These are phyloP conservation scores for Patella ulyssiponensis DNA, from an alignment of 2,888 invertebrate genomes.

Conservation along the genomic window DNA sequence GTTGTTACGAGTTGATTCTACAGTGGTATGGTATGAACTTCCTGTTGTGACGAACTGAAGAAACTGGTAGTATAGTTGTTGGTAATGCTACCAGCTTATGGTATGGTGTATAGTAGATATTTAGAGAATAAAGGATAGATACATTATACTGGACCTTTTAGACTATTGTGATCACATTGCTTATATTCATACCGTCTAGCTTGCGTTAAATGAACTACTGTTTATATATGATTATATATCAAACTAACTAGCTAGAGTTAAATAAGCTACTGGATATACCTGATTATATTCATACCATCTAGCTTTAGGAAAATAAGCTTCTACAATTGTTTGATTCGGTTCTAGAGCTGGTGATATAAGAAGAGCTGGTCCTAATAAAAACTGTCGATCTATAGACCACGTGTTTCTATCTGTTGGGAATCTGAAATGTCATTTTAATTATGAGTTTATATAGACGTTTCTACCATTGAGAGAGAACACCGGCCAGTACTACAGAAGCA, in stretches of 20 bases:
- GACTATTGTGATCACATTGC: too few relatives aligned
- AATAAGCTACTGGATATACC: slow-evolving; percentile 41
- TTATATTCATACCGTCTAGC: slow-evolving; percentile 31
- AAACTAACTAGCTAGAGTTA: background rate
- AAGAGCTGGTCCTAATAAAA: slow-evolving; percentile 69
- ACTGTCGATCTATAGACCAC: slow-evolving; percentile 50
- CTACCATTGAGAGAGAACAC: background rate
- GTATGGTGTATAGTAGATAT: too few relatives aligned
- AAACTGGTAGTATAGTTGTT: too few relatives aligned
- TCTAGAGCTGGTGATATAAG: slow-evolving; percentile 61
- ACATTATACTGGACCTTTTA: too few relatives aligned
- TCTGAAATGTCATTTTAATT: slow-evolving; percentile 24
- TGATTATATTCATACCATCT: slow-evolving; percentile 68
- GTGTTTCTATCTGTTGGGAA: slow-evolving; percentile 48
- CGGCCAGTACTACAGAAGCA: background rate
- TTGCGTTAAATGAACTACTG: background rate
- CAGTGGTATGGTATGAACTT: too few relatives aligned
- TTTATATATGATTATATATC: background rate
- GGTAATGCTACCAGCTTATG: too few relatives aligned
- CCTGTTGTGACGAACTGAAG: too few relatives aligned
- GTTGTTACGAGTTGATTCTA: too few relatives aligned
- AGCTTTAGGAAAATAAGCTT: slow-evolving; percentile 69
- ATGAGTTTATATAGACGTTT: background rate
- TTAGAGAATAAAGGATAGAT: too few relatives aligned
- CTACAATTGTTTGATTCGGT: slow-evolving; percentile 47